A percentile compares a stretch with the other conserved stretches of the same genome.
These are phyloP conservation scores for Nettapus auritus DNA, from an alignment of 2,113 vertebrate genomes.

Conservation along the genomic window DNA sequence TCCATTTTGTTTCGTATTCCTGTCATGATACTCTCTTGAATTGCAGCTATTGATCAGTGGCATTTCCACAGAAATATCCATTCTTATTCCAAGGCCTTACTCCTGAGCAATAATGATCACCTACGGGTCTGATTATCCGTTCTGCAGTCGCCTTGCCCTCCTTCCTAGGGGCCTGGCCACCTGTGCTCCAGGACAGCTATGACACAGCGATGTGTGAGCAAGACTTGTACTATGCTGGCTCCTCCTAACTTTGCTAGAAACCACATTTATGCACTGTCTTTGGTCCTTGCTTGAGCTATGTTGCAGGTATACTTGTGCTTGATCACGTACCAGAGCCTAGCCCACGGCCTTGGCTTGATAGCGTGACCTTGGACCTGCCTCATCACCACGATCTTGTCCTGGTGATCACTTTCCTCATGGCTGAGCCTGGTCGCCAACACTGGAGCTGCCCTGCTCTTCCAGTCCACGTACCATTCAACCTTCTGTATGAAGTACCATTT, in stretches of 20 bases:
- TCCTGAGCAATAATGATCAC: background rate
- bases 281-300: background rate
- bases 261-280: background rate
- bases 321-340: background rate
- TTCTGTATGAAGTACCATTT: accelerated
- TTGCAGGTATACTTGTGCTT: accelerated
- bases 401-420: accelerated
- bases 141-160: background rate
- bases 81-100: background rate
- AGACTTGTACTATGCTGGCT: background rate
- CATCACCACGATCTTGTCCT: too few relatives aligned
- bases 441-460: background rate
- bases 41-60: background rate
- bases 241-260: background rate
- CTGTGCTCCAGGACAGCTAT: background rate
- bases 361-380: background rate
- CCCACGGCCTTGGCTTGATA: accelerated
- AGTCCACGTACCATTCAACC: background rate
- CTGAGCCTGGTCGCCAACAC: background rate
- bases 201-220: background rate
- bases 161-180: background rate
- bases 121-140: background rate
- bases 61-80: background rate
- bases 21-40: background rate
- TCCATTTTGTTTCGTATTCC: background rate